These are phyloP conservation scores for Ichneumoninae sp. DNA, from an alignment of 2,888 invertebrate genomes.

Conservation along the genomic window DNA sequence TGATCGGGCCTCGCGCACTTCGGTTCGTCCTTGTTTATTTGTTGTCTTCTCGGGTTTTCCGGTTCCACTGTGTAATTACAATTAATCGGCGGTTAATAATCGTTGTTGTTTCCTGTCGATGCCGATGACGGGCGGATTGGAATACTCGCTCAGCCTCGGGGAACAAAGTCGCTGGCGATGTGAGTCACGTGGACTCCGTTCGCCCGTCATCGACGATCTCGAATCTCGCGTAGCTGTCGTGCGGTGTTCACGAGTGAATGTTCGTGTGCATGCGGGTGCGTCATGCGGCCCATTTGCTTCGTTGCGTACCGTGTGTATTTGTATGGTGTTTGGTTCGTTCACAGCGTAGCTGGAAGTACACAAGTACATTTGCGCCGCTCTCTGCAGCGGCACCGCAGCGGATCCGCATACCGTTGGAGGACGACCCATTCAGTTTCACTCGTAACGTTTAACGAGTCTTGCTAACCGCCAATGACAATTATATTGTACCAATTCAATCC, in stretches of 20 bases:
- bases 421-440: conserved; percentile 18
- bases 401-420: neutral
- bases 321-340: neutral
- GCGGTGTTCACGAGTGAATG: neutral
- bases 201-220: conserved; percentile 26
- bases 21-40: neutral
- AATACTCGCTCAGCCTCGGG: conserved; percentile 8
- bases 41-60: neutral
- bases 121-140: conserved; percentile 31
- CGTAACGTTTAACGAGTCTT: neutral
- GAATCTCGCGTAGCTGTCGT: conserved; percentile 12
- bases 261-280: conserved; percentile 8
- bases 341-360: conserved; percentile 1
- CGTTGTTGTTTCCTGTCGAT: conserved; percentile 36
- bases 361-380: neutral
- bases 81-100: conserved; percentile 28
- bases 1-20: neutral
- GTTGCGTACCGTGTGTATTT: conserved; percentile 6
- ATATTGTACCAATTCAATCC: neutral
- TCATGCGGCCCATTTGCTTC: conserved; percentile 32
- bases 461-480: conserved; percentile 13
- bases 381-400: conserved; percentile 6
- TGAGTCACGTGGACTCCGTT: conserved; percentile 33
- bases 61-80: neutral
- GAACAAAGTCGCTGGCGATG: conserved; percentile 39